Conservation (phyloP, 2,113 vertebrate species). For the Rhineura floridana region DNA sequence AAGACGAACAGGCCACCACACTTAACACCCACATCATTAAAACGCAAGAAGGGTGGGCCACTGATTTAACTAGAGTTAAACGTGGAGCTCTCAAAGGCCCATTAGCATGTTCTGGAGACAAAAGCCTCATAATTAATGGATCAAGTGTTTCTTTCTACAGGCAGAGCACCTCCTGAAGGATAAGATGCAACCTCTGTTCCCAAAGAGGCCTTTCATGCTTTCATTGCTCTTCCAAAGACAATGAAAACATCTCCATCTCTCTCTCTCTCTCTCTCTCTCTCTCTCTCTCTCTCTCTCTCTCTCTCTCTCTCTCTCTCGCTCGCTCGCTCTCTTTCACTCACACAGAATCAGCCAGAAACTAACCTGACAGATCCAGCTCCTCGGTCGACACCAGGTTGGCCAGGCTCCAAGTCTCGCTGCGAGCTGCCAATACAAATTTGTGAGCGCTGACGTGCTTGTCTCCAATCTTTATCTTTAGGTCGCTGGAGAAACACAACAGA, state of each 20-base stretch:
- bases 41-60: constrained; percentile 37
- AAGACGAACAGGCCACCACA: constrained; percentile 38
- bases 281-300: no score
- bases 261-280: no score
- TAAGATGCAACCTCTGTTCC: constrained; percentile 8
- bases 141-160: constrained; percentile 18
- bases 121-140: not conserved
- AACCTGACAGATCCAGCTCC: constrained; percentile 94
- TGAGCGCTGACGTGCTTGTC: constrained; percentile 83
- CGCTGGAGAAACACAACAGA: constrained; percentile 75
- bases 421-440: constrained; percentile 97
- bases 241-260: not conserved
- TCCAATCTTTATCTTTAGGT: constrained; percentile 92
- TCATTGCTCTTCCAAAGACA: constrained; percentile 16
- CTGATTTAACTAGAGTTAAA: constrained; percentile 32
- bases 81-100: not conserved
- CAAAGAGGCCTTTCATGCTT: constrained; percentile 3
- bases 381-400: constrained; percentile 85
- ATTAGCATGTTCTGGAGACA: not conserved
- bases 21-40: constrained; percentile 43
- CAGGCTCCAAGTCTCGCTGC: constrained; percentile 93
- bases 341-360: constrained; percentile 51
- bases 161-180: constrained; percentile 1
- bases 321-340: no score
- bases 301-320: no score